phyloP scores from a whole-genome alignment of 1,140 invertebrate species.

The Drosophila rhopaloa region DNA sequence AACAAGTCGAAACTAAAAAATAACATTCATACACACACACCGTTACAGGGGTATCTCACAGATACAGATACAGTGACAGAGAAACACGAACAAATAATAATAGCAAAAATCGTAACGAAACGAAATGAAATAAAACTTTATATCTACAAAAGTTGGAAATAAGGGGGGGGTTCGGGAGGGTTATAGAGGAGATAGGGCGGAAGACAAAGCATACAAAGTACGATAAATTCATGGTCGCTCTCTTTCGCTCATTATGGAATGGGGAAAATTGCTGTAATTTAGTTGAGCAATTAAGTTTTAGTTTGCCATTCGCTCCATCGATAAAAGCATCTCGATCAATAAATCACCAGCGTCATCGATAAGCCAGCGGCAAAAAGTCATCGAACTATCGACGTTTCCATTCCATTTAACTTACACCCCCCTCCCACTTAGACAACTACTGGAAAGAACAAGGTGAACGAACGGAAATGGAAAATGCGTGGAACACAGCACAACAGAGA shows the following conservation, averaged over 20 bases:
- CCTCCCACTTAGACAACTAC: constrained; percentile 1
- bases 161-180: background rate
- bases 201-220: constrained; percentile 49
- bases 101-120: constrained; percentile 83
- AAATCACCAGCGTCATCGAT: constrained; percentile 36
- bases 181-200: constrained; percentile 16
- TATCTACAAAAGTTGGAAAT: constrained; percentile 50
- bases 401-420: constrained; percentile 32
- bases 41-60: constrained; percentile 28
- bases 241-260: constrained; percentile 34
- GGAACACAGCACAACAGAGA: constrained; percentile 27
- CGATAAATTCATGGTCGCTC: constrained; percentile 52
- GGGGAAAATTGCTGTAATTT: constrained; percentile 34
- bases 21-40: constrained; percentile 66
- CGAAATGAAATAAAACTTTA: constrained; percentile 80
- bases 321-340: constrained; percentile 43
- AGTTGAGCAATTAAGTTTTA: constrained; percentile 40
- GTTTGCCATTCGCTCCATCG: constrained; percentile 30
- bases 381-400: constrained; percentile 47
- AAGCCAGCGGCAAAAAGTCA: constrained; percentile 31
- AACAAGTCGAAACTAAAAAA: constrained; percentile 81
- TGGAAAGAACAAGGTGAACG: constrained; percentile 45
- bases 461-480: constrained; percentile 52
- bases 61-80: constrained; percentile 25
- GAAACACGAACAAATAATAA: constrained; percentile 78